Conservation (phyloP, 2,797 vertebrate genomes). For the Dicrostonyx torquatus region DNA sequence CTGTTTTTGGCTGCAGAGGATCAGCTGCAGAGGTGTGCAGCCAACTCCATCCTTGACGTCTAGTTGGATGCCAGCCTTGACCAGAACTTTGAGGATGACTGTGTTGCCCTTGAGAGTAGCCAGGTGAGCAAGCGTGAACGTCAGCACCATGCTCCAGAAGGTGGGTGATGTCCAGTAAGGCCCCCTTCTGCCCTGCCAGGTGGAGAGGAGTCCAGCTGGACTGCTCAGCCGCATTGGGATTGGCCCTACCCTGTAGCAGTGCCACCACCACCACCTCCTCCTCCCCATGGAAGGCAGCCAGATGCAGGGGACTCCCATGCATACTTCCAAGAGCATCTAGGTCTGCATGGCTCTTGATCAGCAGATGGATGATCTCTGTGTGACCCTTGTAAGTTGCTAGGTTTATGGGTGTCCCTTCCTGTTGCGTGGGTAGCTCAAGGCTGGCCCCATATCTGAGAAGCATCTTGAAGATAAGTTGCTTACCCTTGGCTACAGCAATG, state of each 20-base stretch:
- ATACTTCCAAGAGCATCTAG: conserved; percentile 86
- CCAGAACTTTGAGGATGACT: conserved; percentile 88
- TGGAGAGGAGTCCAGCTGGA: conserved; percentile 91
- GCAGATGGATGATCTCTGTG: conserved; percentile 85
- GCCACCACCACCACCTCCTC: conserved; percentile 83
- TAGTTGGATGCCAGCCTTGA: conserved; percentile 87
- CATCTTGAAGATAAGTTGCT: conserved; percentile 91
- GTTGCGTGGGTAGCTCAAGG: conserved; percentile 85
- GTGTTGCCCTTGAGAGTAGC: conserved; percentile 87
- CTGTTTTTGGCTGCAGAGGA: conserved; percentile 83
- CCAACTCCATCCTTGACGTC: conserved; percentile 84
- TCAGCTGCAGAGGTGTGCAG: conserved; percentile 88
- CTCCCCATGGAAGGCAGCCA: conserved; percentile 88
- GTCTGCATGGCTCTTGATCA: conserved; percentile 84
- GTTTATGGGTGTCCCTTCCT: conserved; percentile 92
- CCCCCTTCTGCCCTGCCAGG: conserved; percentile 86
- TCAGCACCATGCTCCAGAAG: conserved; percentile 88
- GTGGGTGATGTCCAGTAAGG: conserved; percentile 86
- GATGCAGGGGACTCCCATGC: conserved; percentile 91
- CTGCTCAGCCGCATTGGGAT: conserved; percentile 87
- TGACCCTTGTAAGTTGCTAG: conserved; percentile 90
- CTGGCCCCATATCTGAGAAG: conserved; percentile 86
- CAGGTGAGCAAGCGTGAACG: conserved; percentile 89
- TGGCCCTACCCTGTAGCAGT: conserved; percentile 87
- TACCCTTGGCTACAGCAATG: conserved; percentile 87